Percentiles rank a stretch among this genome's conserved stretches.
Conservation (phyloP, 2,797 vertebrate species). For the Podarcis lilfordi region DNA sequence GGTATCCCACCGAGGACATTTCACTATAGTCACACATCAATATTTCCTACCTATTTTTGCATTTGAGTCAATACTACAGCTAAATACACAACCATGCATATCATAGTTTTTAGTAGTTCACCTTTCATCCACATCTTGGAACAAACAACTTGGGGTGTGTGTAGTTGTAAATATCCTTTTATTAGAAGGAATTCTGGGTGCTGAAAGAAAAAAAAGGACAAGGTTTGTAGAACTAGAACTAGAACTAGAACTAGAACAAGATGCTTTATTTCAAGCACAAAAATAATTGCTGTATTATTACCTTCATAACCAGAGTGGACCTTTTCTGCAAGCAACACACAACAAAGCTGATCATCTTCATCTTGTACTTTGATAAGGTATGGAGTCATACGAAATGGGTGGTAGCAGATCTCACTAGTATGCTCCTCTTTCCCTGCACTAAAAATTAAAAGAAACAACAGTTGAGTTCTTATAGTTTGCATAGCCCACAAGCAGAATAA, state of each 20-base stretch:
- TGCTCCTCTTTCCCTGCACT: constrained; percentile 86
- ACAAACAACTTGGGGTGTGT: constrained; percentile 92
- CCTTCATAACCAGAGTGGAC: constrained; percentile 98
- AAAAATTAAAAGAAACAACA: constrained; percentile 44
- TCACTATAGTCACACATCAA: neutral
- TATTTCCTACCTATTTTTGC: neutral
- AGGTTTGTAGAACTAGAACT: neutral
- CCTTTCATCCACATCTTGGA: constrained; percentile 97
- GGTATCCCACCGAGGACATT: neutral
- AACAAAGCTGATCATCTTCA: constrained; percentile 89
- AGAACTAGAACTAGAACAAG: neutral
- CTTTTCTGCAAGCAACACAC: constrained; percentile 93
- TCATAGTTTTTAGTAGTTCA: constrained; percentile 51
- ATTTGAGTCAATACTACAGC: neutral
- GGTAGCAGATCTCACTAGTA: constrained; percentile 84
- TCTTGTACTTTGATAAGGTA: constrained; percentile 92
- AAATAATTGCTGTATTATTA: constrained; percentile 61
- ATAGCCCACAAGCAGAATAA: neutral
- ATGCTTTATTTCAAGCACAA: neutral
- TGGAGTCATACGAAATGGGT: constrained; percentile 94
- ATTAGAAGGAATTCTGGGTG: constrained; percentile 93
- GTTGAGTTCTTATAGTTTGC: constrained; percentile 4
- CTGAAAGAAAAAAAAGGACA: constrained; percentile 74
- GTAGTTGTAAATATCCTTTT: constrained; percentile 97
- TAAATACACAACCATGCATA: neutral